phyloP scores from a whole-genome alignment of 2,888 invertebrate species.

The Dolomedes plantarius region DNA sequence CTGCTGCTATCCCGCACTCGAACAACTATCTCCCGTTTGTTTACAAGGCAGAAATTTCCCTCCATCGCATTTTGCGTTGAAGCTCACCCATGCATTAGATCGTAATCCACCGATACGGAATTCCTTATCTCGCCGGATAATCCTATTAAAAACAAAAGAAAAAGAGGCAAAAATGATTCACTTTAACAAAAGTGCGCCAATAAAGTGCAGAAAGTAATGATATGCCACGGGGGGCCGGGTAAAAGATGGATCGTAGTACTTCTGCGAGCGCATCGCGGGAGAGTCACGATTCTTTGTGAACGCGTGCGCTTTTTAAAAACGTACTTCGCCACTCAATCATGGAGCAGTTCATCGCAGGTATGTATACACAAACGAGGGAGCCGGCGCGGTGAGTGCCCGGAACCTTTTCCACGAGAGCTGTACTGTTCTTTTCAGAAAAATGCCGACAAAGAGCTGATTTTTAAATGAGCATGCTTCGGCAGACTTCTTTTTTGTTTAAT shows the following conservation, averaged over 20 bases:
- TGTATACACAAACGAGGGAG: too few relatives aligned
- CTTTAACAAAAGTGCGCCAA: background rate
- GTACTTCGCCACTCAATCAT: background rate
- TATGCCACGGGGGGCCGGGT: background rate
- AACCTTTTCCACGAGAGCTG: too few relatives aligned
- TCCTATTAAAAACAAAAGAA: background rate
- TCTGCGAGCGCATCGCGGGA: background rate
- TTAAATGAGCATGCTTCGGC: background rate
- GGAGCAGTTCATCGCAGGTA: background rate
- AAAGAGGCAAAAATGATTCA: background rate
- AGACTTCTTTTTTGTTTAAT: background rate
- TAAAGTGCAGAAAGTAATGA: background rate
- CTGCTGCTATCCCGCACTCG: too few relatives aligned
- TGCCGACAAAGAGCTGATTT: background rate
- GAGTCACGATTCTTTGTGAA: background rate
- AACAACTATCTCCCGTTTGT: too few relatives aligned
- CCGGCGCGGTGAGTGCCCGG: too few relatives aligned
- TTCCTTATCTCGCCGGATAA: background rate
- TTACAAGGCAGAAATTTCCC: too few relatives aligned
- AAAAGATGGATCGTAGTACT: background rate
- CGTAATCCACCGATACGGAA: background rate
- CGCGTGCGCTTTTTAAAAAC: background rate
- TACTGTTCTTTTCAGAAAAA: background rate
- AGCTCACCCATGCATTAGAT: background rate
- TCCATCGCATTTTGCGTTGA: too few relatives aligned